phyloP scores from a whole-genome alignment of 2,888 invertebrate genomes.

The Marronus borbonicus region DNA sequence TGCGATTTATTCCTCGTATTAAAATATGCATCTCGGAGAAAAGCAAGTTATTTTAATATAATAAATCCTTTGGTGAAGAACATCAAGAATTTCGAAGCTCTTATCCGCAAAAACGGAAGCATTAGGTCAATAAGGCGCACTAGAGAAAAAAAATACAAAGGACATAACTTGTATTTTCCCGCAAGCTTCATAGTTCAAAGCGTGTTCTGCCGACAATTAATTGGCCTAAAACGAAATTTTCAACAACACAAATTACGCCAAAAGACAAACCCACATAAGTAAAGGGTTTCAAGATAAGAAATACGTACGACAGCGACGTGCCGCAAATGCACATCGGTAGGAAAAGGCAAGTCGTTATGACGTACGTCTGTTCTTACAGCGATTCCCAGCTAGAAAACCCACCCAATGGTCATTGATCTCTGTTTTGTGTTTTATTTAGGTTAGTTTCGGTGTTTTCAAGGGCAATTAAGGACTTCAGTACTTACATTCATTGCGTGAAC shows the following conservation, averaged over 20 bases:
- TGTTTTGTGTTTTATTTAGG: slow-evolving; percentile 57
- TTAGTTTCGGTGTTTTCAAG: slow-evolving; percentile 48
- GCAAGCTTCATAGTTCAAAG: slow-evolving; percentile 23
- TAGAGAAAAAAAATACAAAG: slow-evolving; percentile 2
- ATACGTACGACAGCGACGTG: slow-evolving; percentile 13
- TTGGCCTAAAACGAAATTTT: slow-evolving; percentile 37
- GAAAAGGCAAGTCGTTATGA: slow-evolving; percentile 53
- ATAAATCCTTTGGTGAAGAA: background rate
- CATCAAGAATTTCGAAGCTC: background rate
- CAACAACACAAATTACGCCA: slow-evolving; percentile 51
- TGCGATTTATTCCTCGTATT: too few species aligned
- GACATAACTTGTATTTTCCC: background rate
- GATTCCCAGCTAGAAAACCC: slow-evolving; percentile 66
- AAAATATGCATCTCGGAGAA: too few species aligned
- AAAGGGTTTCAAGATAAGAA: slow-evolving; percentile 43
- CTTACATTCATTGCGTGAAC: slow-evolving; percentile 54
- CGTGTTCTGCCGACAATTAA: slow-evolving; percentile 36
- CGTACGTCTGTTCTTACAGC: slow-evolving; percentile 57
- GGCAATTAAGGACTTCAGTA: slow-evolving; percentile 39
- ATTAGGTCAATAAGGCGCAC: slow-evolving; percentile 27
- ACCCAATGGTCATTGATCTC: slow-evolving; percentile 71
- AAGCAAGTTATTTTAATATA: background rate
- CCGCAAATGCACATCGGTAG: slow-evolving; percentile 13
- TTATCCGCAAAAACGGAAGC: slow-evolving; percentile 14
- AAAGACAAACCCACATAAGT: slow-evolving; percentile 52